Percentiles rank a stretch among this genome's conserved stretches.
These are phyloP conservation scores for Paedocypris micromegethes DNA, from an alignment of 2,797 vertebrate genomes.

Conservation along the genomic window DNA sequence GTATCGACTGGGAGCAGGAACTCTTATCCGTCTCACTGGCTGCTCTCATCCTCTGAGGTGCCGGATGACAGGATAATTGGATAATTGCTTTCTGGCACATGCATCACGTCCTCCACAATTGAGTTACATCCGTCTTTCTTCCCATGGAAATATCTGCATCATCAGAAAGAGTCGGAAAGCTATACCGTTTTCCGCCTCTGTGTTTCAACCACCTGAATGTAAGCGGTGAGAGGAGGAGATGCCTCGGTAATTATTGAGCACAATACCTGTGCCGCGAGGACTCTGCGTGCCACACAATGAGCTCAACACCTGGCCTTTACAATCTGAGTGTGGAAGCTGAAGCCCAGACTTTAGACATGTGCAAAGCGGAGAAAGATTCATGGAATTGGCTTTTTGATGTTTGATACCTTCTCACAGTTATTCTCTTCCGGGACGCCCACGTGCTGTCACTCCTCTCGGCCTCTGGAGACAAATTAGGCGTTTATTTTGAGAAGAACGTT, in stretches of 20 bases:
- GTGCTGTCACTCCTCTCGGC: constrained; percentile 2
- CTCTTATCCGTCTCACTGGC: constrained; percentile 57
- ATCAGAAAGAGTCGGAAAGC: constrained; percentile 60
- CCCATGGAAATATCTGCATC: constrained; percentile 60
- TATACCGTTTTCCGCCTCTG: constrained; percentile 55
- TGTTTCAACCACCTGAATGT: constrained; percentile 50
- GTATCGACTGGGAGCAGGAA: constrained; percentile 55
- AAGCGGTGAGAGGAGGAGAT: constrained; percentile 28
- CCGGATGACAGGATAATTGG: constrained; percentile 72
- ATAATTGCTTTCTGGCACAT: constrained; percentile 72
- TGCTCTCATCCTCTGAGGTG: constrained; percentile 60
- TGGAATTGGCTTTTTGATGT: background rate
- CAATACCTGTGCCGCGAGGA: constrained; percentile 45
- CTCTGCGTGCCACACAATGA: constrained; percentile 34
- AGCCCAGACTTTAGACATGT: constrained; percentile 17
- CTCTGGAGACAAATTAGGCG: background rate
- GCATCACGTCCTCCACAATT: constrained; percentile 66
- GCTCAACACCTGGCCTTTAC: constrained; percentile 42
- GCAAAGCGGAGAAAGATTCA: background rate
- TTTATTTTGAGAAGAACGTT: too few species aligned
- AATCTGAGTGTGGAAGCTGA: constrained; percentile 21
- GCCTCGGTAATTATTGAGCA: constrained; percentile 52
- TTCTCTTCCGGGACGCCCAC: background rate
- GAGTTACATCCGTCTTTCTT: constrained; percentile 61
- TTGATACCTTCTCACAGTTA: background rate